phyloP scores from a whole-genome alignment of 1,140 invertebrate genomes.

The Zaprionus davidi region DNA sequence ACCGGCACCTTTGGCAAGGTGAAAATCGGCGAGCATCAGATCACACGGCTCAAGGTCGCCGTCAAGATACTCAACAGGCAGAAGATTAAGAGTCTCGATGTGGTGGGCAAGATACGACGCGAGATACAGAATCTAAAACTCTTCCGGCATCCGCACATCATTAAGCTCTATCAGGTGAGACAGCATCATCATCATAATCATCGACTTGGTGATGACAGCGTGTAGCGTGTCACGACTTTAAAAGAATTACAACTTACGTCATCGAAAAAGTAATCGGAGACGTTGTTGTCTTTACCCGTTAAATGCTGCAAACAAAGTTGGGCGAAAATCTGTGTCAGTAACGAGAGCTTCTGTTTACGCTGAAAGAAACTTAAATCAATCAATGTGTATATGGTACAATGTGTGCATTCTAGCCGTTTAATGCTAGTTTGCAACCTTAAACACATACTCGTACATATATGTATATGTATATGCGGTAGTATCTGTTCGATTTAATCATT shows the following conservation, averaged over 20 bases:
- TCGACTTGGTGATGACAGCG: neutral
- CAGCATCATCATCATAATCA: neutral
- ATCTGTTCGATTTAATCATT: too few species aligned
- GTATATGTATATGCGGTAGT: too few species aligned
- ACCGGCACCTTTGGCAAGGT: slow-evolving; percentile 98
- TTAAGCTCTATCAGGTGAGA: slow-evolving; percentile 95
- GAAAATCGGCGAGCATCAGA: slow-evolving; percentile 98
- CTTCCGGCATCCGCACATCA: slow-evolving; percentile 99
- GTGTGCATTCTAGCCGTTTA: neutral
- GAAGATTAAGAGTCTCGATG: slow-evolving; percentile 99
- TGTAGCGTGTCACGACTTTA: neutral
- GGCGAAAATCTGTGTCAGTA: too few species aligned
- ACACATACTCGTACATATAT: too few species aligned
- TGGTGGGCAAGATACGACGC: slow-evolving; percentile 98
- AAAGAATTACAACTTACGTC: neutral
- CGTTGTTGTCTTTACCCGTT: neutral
- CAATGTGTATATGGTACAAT: too few species aligned
- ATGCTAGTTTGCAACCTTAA: too few species aligned
- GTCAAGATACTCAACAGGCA: slow-evolving; percentile 99
- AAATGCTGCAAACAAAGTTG: neutral
- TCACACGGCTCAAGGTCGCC: slow-evolving; percentile 99
- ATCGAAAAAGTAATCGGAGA: neutral
- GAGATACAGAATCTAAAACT: slow-evolving; percentile 99
- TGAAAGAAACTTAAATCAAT: too few species aligned
- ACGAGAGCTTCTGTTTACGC: too few species aligned